phyloP scores from a whole-genome alignment of 2,113 vertebrate genomes.

The Zingel zingel region DNA sequence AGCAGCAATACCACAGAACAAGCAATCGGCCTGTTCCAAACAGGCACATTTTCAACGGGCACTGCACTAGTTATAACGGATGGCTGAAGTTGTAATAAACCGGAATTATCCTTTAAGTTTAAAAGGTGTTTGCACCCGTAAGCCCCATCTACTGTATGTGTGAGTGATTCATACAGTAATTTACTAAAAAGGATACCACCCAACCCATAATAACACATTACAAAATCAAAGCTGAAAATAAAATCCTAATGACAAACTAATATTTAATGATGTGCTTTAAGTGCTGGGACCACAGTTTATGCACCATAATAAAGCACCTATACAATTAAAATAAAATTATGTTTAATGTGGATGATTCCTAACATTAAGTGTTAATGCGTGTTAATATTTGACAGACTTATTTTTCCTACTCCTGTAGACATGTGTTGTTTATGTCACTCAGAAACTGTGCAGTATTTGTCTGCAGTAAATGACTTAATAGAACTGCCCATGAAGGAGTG shows the following conservation, averaged over 20 bases:
- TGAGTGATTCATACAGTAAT: slow-evolving; percentile 36
- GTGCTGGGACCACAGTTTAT: slow-evolving; percentile 59
- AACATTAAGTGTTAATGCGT: slow-evolving; percentile 33
- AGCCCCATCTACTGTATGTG: slow-evolving; percentile 4
- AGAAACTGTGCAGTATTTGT: slow-evolving; percentile 35
- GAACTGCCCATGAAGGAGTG: slow-evolving; percentile 28
- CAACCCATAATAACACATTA: slow-evolving; percentile 58
- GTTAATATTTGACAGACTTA: slow-evolving; percentile 55
- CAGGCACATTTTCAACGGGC: no score
- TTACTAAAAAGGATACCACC: slow-evolving; percentile 46
- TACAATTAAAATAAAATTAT: slow-evolving; percentile 20
- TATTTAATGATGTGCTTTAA: slow-evolving; percentile 72
- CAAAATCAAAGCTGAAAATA: slow-evolving; percentile 61
- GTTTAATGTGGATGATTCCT: slow-evolving; percentile 46
- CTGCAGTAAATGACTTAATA: slow-evolving; percentile 33
- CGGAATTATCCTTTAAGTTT: neutral
- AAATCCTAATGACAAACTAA: slow-evolving; percentile 69
- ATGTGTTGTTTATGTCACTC: slow-evolving; percentile 51
- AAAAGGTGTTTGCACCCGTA: slow-evolving; percentile 20
- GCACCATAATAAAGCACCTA: slow-evolving; percentile 52
- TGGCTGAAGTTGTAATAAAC: slow-evolving; percentile 14
- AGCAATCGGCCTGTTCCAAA: no score
- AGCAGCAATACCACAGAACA: no score
- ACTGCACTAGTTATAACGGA: neutral
- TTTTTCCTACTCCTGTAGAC: slow-evolving; percentile 36